Base-by-base conservation (phyloP, 2,113 vertebrate species). In the Chionis minor region DNA sequence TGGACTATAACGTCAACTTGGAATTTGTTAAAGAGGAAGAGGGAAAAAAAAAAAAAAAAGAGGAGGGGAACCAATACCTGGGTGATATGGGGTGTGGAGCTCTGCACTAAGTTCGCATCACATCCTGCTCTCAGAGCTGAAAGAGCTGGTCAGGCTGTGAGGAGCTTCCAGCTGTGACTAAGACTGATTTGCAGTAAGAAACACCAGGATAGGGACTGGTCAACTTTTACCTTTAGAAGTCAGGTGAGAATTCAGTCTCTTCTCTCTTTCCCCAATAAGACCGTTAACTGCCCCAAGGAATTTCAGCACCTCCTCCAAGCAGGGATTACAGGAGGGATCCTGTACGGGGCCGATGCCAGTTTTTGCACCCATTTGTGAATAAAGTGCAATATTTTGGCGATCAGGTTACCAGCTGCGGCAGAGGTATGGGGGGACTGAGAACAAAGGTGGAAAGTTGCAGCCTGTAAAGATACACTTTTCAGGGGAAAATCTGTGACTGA, bases 81-180 rank as follows among this genome's bases (percentile, higher is more conserved):
- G 22, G 38, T 2, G 0, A 45, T 0, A 0, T 9, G 9, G 65
- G 14, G 33, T 22, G 21, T 26, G 38, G 17, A 54, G 32, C 55
- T 79, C 74, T 3, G 0, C 32, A 22, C 27, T 10, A 27, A 38
- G 40, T 47, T 45, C 54, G 9, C 21, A 32, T 33, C 38, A 14
- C 56, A 55, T 23, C 22, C 56, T 54, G 33, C 22, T 63, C 38
- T 71, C 56, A 23, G 27, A 38, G 32, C 45, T 78, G 55, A 33
- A 79, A 79, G 33, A 71, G 55, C 32, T 62, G 33, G 74, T 22
- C 2, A 1, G 38, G 28, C 40, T 32, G 38, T 8, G 27, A 79
- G 38, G 47, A 70, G 22, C 33, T 44, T 45, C 55, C 65, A 79
- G 27, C 40, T 47, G 56, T 15, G 56, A 45, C 18, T 45, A 45